Conservation (phyloP, 2,888 invertebrate genomes). For the Rhogogaster chlorosoma region DNA sequence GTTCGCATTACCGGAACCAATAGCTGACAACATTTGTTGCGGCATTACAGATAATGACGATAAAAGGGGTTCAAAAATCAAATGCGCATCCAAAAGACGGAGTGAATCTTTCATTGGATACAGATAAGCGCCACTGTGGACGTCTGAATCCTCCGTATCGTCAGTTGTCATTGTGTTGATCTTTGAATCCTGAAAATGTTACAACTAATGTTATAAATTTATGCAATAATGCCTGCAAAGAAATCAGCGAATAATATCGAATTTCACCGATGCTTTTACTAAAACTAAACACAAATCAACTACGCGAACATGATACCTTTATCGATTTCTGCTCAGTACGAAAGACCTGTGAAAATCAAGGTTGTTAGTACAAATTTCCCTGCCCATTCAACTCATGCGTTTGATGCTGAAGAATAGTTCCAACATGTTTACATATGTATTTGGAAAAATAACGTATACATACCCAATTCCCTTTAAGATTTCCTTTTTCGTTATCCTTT, state of each 20-base stretch:
- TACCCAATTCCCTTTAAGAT: constrained; percentile 76
- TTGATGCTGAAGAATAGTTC: background rate
- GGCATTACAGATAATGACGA: constrained; percentile 95
- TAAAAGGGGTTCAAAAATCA: constrained; percentile 95
- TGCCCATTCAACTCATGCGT: background rate
- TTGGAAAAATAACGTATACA: constrained; percentile 51
- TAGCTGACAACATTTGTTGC: constrained; percentile 86
- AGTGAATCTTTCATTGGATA: constrained; percentile 91
- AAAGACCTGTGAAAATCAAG: constrained; percentile 70
- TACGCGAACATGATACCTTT: constrained; percentile 68
- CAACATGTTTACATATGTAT: background rate
- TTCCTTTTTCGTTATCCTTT: constrained; percentile 76
- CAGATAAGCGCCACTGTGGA: constrained; percentile 82
- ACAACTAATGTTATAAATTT: constrained; percentile 43
- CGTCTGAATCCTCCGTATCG: constrained; percentile 75
- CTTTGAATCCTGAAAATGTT: constrained; percentile 74
- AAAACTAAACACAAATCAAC: background rate
- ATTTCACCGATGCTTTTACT: background rate
- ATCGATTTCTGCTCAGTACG: constrained; percentile 73
- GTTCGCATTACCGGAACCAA: constrained; percentile 78
- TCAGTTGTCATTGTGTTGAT: constrained; percentile 77
- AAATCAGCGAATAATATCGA: background rate
- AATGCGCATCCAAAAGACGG: constrained; percentile 93
- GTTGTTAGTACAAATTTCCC: background rate
- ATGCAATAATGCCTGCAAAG: background rate